Evolutionary conservation across 2,888 invertebrate species (phyloP), one percentile per base, ranked within the genome.

Genomic region (Arge pagana): DNA sequence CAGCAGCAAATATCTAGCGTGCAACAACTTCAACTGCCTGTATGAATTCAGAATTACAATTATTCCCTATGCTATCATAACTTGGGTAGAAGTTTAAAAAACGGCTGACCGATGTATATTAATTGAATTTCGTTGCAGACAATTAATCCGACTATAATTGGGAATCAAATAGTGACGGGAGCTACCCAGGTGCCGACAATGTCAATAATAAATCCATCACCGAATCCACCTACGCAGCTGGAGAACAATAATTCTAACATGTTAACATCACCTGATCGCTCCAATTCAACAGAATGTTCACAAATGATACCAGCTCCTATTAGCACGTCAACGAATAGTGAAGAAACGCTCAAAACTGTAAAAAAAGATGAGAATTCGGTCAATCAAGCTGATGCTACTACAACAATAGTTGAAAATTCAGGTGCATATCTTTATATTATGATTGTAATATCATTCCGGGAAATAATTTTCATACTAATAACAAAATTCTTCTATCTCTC

Each of bases 151-250:
- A 62, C 74, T 16, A 64, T 75, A 48, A 69, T 75, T 45, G 67
- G 73, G 10, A 74, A 68, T 52, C 74, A 73, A 56, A 61, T 75
- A 33, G 69, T 74, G 7, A 65, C 66, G 10, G 68, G 70, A 11
- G 53, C 66, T 4, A 57, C 66, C 3, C 71, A 67, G 40, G 64
- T 74, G 13, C 75, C 73, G 36, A 52, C 72, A 0, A 57, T 75
- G 54, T 67, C 73, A 3, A 71, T 75, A 42, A 58, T 68, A 18
- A 61, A 56, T 43, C 67, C 65, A 30, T 37, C 65, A 7, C 73
- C 56, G 23, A 58, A 65, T 1, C 59, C 56, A 37, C 66, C 61
- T 43, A 62, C 63, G 37, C 65, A 52, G 19, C 60, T 63, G 15
- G 68, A 64, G 15, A 66, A 61, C 18, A 63, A 53, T 18, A 51